Evolutionary conservation across 2,797 vertebrate genomes (phyloP).

Genomic region (Anguilla obscura): DNA sequence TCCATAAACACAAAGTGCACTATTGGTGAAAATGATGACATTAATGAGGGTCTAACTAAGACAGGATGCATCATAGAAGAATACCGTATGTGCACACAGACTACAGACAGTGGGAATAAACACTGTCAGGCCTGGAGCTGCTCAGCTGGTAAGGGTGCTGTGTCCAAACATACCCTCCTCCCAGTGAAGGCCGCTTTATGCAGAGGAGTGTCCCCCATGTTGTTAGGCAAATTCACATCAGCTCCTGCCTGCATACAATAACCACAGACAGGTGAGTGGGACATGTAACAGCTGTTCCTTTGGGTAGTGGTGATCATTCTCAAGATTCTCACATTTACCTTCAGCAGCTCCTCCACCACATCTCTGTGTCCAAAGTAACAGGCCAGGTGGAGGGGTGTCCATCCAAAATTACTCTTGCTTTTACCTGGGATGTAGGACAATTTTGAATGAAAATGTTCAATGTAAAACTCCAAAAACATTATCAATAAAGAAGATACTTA

Average conservation of each 20-base stretch:
- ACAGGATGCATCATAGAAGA: neutral
- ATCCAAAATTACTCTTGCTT: constrained; percentile 94
- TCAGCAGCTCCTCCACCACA: constrained; percentile 88
- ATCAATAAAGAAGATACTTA: neutral
- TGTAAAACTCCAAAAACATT: neutral
- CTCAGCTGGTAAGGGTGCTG: neutral
- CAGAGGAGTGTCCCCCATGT: constrained; percentile 89
- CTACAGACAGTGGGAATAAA: neutral
- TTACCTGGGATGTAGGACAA: constrained; percentile 74
- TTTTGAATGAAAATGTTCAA: neutral
- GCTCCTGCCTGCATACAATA: constrained; percentile 79
- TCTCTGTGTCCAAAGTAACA: constrained; percentile 93
- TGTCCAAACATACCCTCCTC: constrained; percentile 78
- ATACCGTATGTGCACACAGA: neutral
- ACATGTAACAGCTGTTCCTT: neutral
- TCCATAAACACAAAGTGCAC: neutral
- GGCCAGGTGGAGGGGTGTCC: constrained; percentile 94
- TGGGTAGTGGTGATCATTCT: neutral
- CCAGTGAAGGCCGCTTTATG: constrained; percentile 96
- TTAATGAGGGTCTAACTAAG: neutral
- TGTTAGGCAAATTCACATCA: constrained; percentile 87
- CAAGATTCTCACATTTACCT: constrained; percentile 65
- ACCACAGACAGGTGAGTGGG: neutral
- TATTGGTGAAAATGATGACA: neutral
- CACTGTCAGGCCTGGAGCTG: neutral